A percentile compares a stretch with the other conserved stretches of the same genome.
Conservation (phyloP, 2,888 invertebrate genomes). For the Platycheirus rosarum region DNA sequence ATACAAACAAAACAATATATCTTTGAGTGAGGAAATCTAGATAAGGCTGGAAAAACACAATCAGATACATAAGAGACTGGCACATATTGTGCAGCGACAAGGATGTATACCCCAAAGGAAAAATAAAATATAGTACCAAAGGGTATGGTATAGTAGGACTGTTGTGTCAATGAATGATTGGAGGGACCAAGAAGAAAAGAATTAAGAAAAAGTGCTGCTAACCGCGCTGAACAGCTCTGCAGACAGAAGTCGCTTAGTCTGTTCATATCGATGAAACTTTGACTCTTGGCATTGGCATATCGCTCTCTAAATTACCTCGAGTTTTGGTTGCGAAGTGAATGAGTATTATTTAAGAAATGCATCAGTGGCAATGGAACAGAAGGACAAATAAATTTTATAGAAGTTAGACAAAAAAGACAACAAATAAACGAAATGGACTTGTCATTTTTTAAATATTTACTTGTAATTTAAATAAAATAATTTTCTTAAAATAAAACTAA, state of each 20-base stretch:
- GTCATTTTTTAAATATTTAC: no score
- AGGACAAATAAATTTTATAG: neutral
- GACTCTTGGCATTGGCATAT: slow-evolving; percentile 74
- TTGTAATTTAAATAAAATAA: no score
- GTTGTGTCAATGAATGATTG: slow-evolving; percentile 53
- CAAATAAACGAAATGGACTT: no score
- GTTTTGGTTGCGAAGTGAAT: slow-evolving; percentile 34
- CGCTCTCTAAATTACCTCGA: slow-evolving; percentile 65
- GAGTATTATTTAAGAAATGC: slow-evolving; percentile 20
- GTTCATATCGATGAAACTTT: slow-evolving; percentile 71
- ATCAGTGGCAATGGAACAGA: slow-evolving; percentile 5
- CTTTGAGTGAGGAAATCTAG: slow-evolving; percentile 64
- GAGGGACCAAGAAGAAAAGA: slow-evolving; percentile 33
- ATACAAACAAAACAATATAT: slow-evolving; percentile 10
- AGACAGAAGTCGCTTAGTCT: slow-evolving; percentile 44
- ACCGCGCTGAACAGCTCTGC: slow-evolving; percentile 28
- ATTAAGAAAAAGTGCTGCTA: slow-evolving; percentile 39
- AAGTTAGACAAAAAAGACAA: neutral
- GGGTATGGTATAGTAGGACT: neutral
- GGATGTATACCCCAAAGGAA: neutral
- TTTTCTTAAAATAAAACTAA: no score
- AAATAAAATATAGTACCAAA: slow-evolving; percentile 3
- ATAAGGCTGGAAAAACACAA: slow-evolving; percentile 63
- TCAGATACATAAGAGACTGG: slow-evolving; percentile 67
- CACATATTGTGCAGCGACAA: slow-evolving; percentile 59